Evolutionary conservation across 2,888 invertebrate genomes (phyloP).

Genomic region (Leucania comma): DNA sequence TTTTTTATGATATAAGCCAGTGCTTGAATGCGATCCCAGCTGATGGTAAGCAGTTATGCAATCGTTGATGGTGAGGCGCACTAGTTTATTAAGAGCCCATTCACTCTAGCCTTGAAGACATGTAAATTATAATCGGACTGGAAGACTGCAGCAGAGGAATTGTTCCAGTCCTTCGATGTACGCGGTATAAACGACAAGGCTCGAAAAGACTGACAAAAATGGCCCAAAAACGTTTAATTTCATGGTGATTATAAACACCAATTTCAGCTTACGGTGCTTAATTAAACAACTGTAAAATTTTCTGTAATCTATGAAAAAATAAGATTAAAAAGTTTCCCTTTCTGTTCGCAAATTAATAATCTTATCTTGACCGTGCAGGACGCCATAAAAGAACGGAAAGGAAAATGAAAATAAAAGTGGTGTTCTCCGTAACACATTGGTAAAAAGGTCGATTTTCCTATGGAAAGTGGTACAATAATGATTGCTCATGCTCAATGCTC

Average conservation of each 20-base stretch:
- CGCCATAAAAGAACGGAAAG: not conserved
- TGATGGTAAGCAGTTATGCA: too few species aligned
- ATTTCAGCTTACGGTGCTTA: slow-evolving; percentile 14
- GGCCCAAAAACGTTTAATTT: not conserved
- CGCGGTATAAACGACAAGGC: too few species aligned
- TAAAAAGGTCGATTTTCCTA: slow-evolving; percentile 15
- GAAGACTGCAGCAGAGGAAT: too few species aligned
- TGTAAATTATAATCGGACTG: too few species aligned
- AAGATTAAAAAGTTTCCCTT: slow-evolving; percentile 27
- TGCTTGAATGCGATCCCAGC: too few species aligned
- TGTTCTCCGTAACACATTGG: not conserved
- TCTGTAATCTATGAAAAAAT: slow-evolving; percentile 5
- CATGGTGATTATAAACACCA: slow-evolving; percentile 37
- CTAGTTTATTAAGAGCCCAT: too few species aligned
- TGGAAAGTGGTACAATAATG: slow-evolving; percentile 1
- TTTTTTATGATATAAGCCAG: too few species aligned
- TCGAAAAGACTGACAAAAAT: too few species aligned
- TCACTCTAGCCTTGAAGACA: too few species aligned
- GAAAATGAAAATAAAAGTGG: not conserved
- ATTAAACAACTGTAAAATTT: slow-evolving; percentile 1
- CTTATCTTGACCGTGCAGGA: slow-evolving; percentile 31
- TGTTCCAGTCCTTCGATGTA: too few species aligned
- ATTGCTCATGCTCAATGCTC: not conserved
- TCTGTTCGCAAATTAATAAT: slow-evolving; percentile 24
- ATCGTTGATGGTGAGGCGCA: too few species aligned